A percentile compares a stretch with the other conserved stretches of the same genome.
These are phyloP conservation scores for Artibeus lituratus DNA, from an alignment of 2,797 vertebrate genomes.

Conservation along the genomic window DNA sequence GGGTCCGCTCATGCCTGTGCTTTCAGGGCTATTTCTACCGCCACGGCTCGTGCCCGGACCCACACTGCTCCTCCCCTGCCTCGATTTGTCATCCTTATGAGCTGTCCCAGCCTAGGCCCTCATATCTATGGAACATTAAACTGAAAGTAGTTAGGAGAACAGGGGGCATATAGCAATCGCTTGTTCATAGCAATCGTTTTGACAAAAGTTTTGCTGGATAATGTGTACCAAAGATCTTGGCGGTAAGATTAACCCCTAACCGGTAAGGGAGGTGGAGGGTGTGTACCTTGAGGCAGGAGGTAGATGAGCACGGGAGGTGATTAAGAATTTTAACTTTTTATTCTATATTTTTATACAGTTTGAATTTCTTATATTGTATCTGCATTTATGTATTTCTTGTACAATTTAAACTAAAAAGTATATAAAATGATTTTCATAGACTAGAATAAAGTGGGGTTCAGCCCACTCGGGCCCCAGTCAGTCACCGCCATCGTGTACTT, in stretches of 20 bases:
- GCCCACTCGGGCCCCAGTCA: not conserved
- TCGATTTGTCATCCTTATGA: not conserved
- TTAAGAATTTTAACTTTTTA: not conserved
- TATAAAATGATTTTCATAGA: not conserved
- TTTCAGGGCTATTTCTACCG: not conserved
- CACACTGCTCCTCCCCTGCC: too few relatives aligned
- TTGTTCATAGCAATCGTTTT: not conserved
- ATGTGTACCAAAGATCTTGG: not conserved
- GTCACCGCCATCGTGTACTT: not conserved
- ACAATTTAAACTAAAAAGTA: not conserved
- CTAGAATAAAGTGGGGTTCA: not conserved
- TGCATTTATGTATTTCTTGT: not conserved
- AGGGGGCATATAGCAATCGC: not conserved
- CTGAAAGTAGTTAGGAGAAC: not conserved
- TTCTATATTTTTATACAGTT: not conserved
- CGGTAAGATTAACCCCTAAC: accelerated
- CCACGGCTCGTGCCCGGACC: not conserved
- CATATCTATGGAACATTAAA: not conserved
- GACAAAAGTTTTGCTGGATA: not conserved
- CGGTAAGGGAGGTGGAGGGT: not conserved
- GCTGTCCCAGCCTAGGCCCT: not conserved
- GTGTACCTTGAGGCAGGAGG: not conserved
- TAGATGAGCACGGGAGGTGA: not conserved
- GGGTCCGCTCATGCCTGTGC: not conserved
- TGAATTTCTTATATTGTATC: not conserved